Base-by-base conservation (phyloP, 2,797 vertebrate genomes). In the Cephalopachus bancanus region DNA sequence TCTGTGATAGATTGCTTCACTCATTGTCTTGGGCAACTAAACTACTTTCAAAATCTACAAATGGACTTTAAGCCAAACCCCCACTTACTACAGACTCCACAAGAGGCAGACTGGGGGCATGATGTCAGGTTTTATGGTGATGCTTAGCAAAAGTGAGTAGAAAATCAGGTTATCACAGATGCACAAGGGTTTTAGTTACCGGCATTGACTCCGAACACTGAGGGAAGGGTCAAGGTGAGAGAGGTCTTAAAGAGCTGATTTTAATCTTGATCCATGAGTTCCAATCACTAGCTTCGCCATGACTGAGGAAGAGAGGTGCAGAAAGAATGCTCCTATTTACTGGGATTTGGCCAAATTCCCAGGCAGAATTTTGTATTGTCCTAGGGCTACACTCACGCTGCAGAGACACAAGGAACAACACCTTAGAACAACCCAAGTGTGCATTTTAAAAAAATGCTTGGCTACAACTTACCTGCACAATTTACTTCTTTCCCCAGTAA, bases 1-100 rank as follows among this genome's bases (percentile, higher is more conserved):
- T 97, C 85, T 86, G 87, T n/a, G 93, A 97, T 95, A 91, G 95
- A 98, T 97, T 85, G 83, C 33, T 93, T 91, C 62, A 85, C 93
- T 95, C 95, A 49, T 83, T 95, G 95, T 96, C 97, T 87, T 83
- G 94, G 94, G 93, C 83, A 94, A 97, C 87, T 85, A 92, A 97
- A 97, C 91, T 91, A 71, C 90, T 92, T 97, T 65, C 87, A 81
- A 96, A 97, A 94, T 89, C 83, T 97, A 97, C 44, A 17, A 93
- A 95, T 85, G 84, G 86, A 91, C 88, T 74, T 93, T 28, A 5
- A 65, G 95, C 80, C 97, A 97, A 74, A 62, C 17, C 49, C 11
- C 28, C 88, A 98, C 97, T 98, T 95, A 96, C 67, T 95, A 94
- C 16, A 5, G 83, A 64, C 49, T 97, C 69, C 14, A 0, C 5